Evolutionary conservation across 2,797 vertebrate species (phyloP), one percentile per base, ranked within the genome.

Genomic region (Cyclopterus lumpus): DNA sequence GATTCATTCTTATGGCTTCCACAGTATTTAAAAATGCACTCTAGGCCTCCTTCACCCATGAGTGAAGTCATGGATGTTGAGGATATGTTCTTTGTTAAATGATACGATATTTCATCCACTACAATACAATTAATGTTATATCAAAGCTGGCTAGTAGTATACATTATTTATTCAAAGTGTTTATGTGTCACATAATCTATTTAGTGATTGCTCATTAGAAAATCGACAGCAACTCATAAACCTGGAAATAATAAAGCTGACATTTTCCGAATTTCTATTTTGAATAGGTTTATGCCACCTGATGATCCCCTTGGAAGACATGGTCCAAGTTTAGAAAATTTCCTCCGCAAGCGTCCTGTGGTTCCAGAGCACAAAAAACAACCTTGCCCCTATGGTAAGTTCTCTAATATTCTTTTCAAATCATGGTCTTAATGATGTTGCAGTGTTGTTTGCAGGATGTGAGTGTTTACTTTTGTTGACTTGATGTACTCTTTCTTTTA

Each of bases 361-460:
- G 95, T 99, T 91, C 98, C 97, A 55, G 98, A 99, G 85, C 97
- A 99, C 90, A 99, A 99, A 93, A 99, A 99, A 79, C 98, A 99
- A 85, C 98, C 98, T 3, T 99, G 98, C 91, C 98, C 98, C 81
- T 99, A 99, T 71, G 98, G 98, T 99, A 92, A 96, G 96, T 94
- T 88, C 36, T 16, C 22, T 69, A 70, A 48, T 40, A 26, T n/a
- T 78, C 24, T 65, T 71, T 77, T 55, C 3, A 51, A 38, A 73
- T 18, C 55, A 54, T 24, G 5, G 11, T 68, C n/a, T 64, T 22
- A 67, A 53, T 46, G 30, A 24, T 55, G 6, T 64, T 73, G 7
- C 2, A 22, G 48, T 32, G 65, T 51, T 49, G 4, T 48, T 7
- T 28, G 2, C 18, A 1, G 42, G 8, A 26, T 65, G 57, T 30